Percentiles rank a stretch among this genome's conserved stretches.
Evolutionary conservation across 2,888 invertebrate species (phyloP).

Genomic region (Cantharis rufa): DNA sequence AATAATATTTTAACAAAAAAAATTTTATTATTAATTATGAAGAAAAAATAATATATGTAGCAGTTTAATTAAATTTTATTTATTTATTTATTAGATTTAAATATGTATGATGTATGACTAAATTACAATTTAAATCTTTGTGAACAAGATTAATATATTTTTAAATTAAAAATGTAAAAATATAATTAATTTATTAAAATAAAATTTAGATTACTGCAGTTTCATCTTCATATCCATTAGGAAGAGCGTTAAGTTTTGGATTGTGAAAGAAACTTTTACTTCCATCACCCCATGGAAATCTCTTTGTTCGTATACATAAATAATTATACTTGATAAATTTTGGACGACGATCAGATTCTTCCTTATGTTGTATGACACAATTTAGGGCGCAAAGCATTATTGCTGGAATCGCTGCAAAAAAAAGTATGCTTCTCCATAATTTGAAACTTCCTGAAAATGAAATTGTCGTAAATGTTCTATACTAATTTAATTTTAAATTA

Average conservation of each 20-base stretch:
- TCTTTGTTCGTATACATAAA: not conserved
- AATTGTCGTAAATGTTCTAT: not conserved
- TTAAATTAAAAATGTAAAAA: too few species aligned
- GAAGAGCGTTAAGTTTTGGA: not conserved
- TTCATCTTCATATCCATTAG: not conserved
- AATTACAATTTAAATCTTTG: too few species aligned
- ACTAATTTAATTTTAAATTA: slow-evolving; percentile 26
- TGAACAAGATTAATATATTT: too few species aligned
- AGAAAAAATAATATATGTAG: too few species aligned
- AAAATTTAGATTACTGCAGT: too few species aligned
- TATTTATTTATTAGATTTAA: too few species aligned
- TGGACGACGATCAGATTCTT: not conserved
- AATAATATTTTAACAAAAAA: too few species aligned
- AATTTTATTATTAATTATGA: too few species aligned
- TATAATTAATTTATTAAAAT: too few species aligned
- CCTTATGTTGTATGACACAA: not conserved
- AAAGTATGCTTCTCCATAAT: not conserved
- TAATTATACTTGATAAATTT: not conserved
- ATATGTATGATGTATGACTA: too few species aligned
- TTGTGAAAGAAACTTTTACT: not conserved
- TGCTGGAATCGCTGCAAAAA: not conserved
- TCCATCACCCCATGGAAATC: not conserved
- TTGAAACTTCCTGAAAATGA: slow-evolving; percentile 19
- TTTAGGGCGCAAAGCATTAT: not conserved
- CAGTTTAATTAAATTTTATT: too few species aligned